A percentile compares a stretch with the other conserved stretches of the same genome.
Evolutionary conservation across 2,888 invertebrate species (phyloP).

Genomic region (Lymantria dispar): DNA sequence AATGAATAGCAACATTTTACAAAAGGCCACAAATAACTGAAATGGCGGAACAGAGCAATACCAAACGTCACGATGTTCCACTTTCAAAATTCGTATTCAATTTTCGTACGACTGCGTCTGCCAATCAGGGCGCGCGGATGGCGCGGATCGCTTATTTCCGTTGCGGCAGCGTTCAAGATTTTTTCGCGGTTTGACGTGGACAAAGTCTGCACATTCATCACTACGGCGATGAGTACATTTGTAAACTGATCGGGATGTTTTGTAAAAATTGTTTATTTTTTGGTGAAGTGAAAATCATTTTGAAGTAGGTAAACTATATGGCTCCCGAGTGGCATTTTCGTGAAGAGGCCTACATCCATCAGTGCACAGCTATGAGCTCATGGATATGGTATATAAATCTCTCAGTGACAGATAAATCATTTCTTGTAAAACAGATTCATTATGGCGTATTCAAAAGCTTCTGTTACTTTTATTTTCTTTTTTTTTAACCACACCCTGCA

Average conservation of each 20-base stretch:
- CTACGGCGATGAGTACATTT: conserved; percentile 41
- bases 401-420: too few relatives aligned
- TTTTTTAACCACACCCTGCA: too few relatives aligned
- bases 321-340: too few relatives aligned
- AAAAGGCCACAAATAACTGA: neutral
- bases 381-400: too few relatives aligned
- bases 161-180: conserved; percentile 50
- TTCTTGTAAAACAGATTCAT: too few relatives aligned
- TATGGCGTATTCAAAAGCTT: neutral
- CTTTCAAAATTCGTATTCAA: conserved; percentile 29
- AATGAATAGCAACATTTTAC: neutral
- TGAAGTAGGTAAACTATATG: neutral
- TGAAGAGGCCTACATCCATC: too few relatives aligned
- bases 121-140: conserved; percentile 58
- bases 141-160: conserved; percentile 63
- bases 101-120: conserved; percentile 45
- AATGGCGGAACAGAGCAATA: conserved; percentile 1
- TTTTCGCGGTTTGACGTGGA: conserved; percentile 66
- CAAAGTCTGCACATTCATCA: conserved; percentile 76
- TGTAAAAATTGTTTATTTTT: neutral
- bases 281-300: neutral
- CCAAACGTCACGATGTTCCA: conserved; percentile 13
- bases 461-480: too few relatives aligned
- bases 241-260: conserved; percentile 22
- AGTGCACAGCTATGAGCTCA: too few relatives aligned